These are phyloP conservation scores for Tetragonula clypearis DNA, from an alignment of 1,140 invertebrate species.

Conservation along the genomic window DNA sequence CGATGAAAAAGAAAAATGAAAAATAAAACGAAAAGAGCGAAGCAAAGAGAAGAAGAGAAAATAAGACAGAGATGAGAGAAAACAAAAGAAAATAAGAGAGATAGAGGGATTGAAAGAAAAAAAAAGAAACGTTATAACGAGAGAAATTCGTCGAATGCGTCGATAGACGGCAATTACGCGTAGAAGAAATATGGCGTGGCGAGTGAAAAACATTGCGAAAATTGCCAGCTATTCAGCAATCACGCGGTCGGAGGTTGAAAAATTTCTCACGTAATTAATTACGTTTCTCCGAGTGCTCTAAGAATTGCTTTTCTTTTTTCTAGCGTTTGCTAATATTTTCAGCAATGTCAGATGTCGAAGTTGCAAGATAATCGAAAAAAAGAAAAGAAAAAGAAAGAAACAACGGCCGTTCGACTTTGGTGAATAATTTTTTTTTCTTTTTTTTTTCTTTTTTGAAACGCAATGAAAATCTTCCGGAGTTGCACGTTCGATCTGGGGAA, in stretches of 20 bases:
- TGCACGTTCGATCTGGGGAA: neutral
- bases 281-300: neutral
- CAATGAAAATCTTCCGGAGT: no score
- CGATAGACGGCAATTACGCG: neutral
- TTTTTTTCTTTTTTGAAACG: no score
- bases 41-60: neutral
- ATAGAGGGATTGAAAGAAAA: neutral
- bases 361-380: neutral
- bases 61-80: neutral
- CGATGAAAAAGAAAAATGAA: neutral
- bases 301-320: neutral
- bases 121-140: neutral
- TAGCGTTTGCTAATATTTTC: neutral
- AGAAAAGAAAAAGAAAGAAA: no score
- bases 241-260: neutral
- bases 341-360: neutral
- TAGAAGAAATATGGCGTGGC: neutral
- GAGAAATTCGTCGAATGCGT: neutral
- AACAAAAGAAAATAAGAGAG: neutral
- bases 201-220: constrained; percentile 4
- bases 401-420: neutral
- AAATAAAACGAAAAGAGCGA: neutral
- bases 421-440: neutral
- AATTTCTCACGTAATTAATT: constrained; percentile 18
- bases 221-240: constrained; percentile 26